These are phyloP conservation scores for Dendrocincla fuliginosa DNA, from an alignment of 2,797 vertebrate genomes.

Conservation along the genomic window DNA sequence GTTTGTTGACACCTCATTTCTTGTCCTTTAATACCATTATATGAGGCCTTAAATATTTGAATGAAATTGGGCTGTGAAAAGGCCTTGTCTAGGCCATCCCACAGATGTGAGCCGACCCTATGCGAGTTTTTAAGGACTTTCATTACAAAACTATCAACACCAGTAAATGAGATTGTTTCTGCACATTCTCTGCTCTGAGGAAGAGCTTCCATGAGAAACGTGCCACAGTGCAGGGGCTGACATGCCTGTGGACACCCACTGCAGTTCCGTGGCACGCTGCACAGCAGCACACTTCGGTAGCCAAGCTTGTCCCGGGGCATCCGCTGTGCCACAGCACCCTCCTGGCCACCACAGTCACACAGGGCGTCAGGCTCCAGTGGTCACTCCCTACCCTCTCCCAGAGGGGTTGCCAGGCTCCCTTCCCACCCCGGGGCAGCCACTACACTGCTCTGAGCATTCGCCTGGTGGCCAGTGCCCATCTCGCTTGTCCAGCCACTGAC, in stretches of 20 bases:
- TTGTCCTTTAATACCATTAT: neutral
- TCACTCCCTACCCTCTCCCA: fast-evolving
- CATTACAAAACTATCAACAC: neutral
- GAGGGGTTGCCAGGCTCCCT: too few species aligned
- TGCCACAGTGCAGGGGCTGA: neutral
- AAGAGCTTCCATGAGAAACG: neutral
- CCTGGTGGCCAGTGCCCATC: fast-evolving
- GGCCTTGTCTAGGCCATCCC: neutral
- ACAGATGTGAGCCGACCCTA: fast-evolving
- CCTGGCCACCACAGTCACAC: fast-evolving
- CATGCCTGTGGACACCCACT: fast-evolving
- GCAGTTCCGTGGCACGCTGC: fast-evolving
- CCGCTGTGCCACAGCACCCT: fast-evolving
- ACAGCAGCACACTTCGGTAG: fast-evolving
- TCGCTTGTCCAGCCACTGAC: fast-evolving
- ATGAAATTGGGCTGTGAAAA: neutral
- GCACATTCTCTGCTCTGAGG: neutral
- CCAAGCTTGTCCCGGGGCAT: fast-evolving
- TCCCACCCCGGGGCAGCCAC: fast-evolving
- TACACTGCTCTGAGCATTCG: fast-evolving
- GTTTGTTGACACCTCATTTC: neutral
- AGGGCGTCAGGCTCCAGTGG: fast-evolving
- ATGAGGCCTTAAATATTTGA: neutral
- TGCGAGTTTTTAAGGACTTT: neutral
- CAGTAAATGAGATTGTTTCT: neutral